Base-by-base conservation (phyloP, 1,140 invertebrate genomes). In the Calliopsis andreniformis region DNA sequence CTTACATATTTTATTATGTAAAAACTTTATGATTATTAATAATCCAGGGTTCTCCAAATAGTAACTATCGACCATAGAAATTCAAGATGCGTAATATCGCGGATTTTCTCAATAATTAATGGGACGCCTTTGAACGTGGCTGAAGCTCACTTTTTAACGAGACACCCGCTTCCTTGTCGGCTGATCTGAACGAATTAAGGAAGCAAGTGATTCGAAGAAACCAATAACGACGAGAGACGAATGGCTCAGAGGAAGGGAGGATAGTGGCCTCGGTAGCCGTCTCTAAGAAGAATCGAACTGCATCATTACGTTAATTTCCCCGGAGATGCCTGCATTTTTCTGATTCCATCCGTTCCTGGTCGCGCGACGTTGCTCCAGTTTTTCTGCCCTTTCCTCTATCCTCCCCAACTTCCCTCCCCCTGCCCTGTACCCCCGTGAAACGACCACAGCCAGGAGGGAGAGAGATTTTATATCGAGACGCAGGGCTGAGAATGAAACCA, bases 231-330 rank as follows among this genome's bases (percentile, higher is more conserved):
- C 32, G 35, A 35, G 66, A 62, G 68, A 56, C 72, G 51, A 64
- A 78, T 71, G 55, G 61, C 78, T 58, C 51, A 39, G 20, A 63
- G 66, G 30, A 62, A 59, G 61, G n/a, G n/a, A 78, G 73, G 73
- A 78, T 73, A 79, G 76, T 35, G 67, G 77, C 78, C 64, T 72
- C 55, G 61, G 35, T 25, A 47, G 47, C 25, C 20, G 71, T 8
- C 59, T 63, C 30, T 28, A 70, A 72, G 78, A 86, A 82, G 82
- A 81, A 89, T 89, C 85, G 85, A 89, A 88, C 83, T 78, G 78
- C 85, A 82, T 88, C 87, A 89, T 89, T 89, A 89, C 87, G 84
- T 87, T 88, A 89, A 89, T 89, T 89, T 89, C 87, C 87, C 87
- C 79, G 73, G 87, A 89, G 87, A 89, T 88, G 80, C 75, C 76